Evolutionary conservation across 2,888 invertebrate species (phyloP).

Genomic region (Apodemia duryi): DNA sequence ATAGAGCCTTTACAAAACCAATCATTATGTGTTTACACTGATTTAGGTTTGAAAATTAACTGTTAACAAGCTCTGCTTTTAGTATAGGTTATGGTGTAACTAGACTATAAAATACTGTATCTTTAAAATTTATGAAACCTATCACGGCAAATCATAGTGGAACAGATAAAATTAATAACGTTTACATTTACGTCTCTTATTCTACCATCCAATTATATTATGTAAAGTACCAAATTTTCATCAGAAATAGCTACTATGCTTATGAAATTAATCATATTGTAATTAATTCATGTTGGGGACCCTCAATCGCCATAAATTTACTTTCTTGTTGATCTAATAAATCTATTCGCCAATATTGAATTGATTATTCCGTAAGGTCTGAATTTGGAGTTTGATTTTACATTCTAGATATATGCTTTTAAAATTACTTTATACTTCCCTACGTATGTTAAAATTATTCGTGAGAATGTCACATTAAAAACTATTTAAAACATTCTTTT

Average conservation of each 20-base stretch:
- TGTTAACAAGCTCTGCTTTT: no score
- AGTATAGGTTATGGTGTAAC: no score
- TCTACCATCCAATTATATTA: constrained; percentile 15
- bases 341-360: constrained; percentile 18
- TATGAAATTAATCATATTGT: constrained; percentile 48
- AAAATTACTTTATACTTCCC: no score
- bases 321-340: constrained; percentile 28
- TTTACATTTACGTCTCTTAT: constrained; percentile 3
- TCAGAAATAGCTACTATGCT: constrained; percentile 43
- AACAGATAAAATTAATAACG: background rate
- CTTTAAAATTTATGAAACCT: no score
- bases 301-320: constrained; percentile 35
- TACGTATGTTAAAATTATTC: no score
- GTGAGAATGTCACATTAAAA: no score
- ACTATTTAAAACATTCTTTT: no score
- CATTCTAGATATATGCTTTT: background rate
- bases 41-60: no score
- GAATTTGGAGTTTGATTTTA: constrained; percentile 1
- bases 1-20: no score
- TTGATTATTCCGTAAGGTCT: background rate
- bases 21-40: no score
- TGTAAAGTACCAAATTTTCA: constrained; percentile 38
- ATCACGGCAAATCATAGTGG: no score
- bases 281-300: constrained; percentile 46
- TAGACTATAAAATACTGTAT: no score